Evolutionary conservation across 2,888 invertebrate species (phyloP).

Genomic region (Pyrochroa serraticornis): DNA sequence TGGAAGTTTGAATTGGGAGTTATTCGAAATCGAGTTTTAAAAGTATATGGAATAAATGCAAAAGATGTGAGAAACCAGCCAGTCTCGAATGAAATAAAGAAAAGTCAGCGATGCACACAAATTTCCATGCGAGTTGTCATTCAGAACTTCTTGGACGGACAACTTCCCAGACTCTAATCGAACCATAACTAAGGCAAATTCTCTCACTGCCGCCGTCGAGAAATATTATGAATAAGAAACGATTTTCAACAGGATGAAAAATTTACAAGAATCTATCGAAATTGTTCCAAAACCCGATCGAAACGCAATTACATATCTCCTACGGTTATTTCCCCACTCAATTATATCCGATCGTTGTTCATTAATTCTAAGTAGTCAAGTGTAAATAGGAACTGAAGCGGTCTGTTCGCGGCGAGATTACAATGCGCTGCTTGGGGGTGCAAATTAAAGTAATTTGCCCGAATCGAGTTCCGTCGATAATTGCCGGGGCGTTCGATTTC

Average conservation of each 20-base stretch:
- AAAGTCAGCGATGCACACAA: constrained; percentile 21
- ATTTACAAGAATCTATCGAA: too few relatives aligned
- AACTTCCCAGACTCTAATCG: constrained; percentile 8
- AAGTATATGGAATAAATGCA: constrained; percentile 12
- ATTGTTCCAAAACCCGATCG: too few relatives aligned
- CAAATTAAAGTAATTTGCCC: neutral
- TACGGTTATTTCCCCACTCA: neutral
- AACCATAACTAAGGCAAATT: constrained; percentile 13
- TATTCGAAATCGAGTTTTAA: constrained; percentile 9
- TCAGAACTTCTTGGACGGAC: constrained; percentile 17
- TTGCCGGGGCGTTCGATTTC: neutral
- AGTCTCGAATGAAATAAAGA: constrained; percentile 18
- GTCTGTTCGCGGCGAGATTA: constrained; percentile 2
- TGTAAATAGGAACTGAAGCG: constrained; percentile 3
- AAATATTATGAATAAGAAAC: too few relatives aligned
- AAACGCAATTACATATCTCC: too few relatives aligned
- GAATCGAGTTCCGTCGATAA: neutral
- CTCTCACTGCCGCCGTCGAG: neutral
- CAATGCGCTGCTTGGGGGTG: neutral
- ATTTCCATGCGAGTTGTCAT: constrained; percentile 27
- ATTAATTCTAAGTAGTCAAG: constrained; percentile 7
- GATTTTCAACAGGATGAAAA: too few relatives aligned
- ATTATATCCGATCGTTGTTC: constrained; percentile 1
- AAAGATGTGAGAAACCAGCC: constrained; percentile 5
- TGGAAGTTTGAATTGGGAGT: neutral